phyloP scores from a whole-genome alignment of 2,113 vertebrate species.

The Cryptomyrus ogoouensis region DNA sequence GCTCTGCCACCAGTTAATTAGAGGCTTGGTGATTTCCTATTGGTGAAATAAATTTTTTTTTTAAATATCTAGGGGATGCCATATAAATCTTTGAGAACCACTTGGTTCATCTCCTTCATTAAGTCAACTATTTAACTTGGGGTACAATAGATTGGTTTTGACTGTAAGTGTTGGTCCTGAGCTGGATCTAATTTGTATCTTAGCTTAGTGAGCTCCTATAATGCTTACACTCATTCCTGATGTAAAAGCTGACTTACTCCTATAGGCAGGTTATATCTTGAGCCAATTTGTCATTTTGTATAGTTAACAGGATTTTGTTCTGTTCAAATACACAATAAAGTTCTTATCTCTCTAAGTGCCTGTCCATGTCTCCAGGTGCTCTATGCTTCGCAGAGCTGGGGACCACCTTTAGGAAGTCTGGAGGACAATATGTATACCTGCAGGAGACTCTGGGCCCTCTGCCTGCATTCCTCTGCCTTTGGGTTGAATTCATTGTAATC shows the following conservation, averaged over 20 bases:
- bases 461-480: conserved; percentile 75
- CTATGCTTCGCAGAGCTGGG: conserved; percentile 79
- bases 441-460: conserved; percentile 76
- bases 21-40: too few relatives aligned
- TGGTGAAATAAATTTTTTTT: too few relatives aligned
- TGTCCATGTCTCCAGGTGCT: conserved; percentile 57
- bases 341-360: background rate
- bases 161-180: too few relatives aligned
- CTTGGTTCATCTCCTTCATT: background rate
- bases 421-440: conserved; percentile 79
- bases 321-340: background rate
- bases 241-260: background rate
- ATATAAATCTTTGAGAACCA: background rate
- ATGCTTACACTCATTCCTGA: background rate
- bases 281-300: background rate
- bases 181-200: too few relatives aligned
- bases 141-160: background rate
- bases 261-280: background rate
- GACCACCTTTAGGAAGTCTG: conserved; percentile 78
- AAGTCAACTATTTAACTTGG: background rate
- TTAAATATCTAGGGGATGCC: background rate
- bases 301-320: background rate
- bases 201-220: background rate
- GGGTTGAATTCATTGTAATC: conserved; percentile 76
- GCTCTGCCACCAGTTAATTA: too few relatives aligned